Percentiles rank a stretch among this genome's conserved stretches.
These are phyloP conservation scores for Microtus oregoni DNA, from an alignment of 2,113 vertebrate species.

Conservation along the genomic window DNA sequence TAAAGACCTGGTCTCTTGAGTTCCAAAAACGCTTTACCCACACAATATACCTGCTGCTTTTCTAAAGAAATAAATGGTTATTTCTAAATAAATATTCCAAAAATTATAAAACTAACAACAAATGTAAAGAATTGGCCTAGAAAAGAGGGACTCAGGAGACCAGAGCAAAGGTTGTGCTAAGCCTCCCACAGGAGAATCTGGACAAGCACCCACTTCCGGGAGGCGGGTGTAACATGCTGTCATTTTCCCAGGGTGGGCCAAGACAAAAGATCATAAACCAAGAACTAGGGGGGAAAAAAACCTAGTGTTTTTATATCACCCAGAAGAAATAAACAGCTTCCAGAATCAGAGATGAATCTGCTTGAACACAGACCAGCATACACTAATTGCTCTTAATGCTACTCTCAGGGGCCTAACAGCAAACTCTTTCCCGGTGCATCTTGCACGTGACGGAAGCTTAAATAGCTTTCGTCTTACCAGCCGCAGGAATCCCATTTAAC, in stretches of 20 bases:
- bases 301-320: background rate
- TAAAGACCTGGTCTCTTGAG: background rate
- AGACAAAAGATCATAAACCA: background rate
- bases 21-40: background rate
- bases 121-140: background rate
- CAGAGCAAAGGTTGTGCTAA: background rate
- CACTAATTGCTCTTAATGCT: background rate
- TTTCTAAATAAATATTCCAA: background rate
- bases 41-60: background rate
- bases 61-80: background rate
- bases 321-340: background rate
- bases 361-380: too few species aligned
- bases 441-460: rapidly evolving
- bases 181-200: background rate
- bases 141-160: background rate
- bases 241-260: background rate
- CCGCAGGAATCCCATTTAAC: too few species aligned
- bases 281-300: background rate
- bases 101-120: background rate
- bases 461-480: background rate
- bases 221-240: background rate
- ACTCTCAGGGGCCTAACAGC: background rate
- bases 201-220: background rate
- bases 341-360: background rate
- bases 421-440: background rate